A percentile compares a stretch with the other conserved stretches of the same genome.
Evolutionary conservation across 1,140 invertebrate species (phyloP).

Genomic region (Cherax quadricarinatus): DNA sequence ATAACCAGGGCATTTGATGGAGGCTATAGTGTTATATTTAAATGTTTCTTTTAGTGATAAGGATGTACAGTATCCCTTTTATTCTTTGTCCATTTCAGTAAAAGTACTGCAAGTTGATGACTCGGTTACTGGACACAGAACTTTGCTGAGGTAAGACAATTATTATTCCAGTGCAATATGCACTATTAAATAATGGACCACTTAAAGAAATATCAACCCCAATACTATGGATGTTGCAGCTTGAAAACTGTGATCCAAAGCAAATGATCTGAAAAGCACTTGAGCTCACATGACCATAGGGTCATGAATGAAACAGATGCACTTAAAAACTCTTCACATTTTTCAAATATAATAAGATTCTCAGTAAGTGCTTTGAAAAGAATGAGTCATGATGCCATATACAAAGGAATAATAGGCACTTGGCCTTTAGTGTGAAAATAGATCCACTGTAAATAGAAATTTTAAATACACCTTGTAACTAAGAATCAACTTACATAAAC

Average conservation of each 20-base stretch:
- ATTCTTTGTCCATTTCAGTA: background rate
- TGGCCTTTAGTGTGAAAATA: conserved; percentile 35
- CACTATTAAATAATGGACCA: conserved; percentile 3
- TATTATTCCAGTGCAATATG: conserved; percentile 12
- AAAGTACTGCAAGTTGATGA: background rate
- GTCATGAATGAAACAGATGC: background rate
- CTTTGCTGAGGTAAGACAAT: conserved; percentile 8
- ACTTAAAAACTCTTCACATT: background rate
- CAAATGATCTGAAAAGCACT: conserved; percentile 23
- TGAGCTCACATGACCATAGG: conserved; percentile 5
- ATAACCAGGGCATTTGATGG: conserved; percentile 19
- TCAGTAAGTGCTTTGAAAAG: background rate
- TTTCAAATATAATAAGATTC: background rate
- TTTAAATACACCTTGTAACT: conserved; percentile 31
- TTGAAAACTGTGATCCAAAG: conserved; percentile 2
- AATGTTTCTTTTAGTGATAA: background rate
- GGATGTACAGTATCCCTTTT: background rate
- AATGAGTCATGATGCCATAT: background rate
- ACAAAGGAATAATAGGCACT: background rate
- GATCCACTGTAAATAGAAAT: conserved; percentile 42
- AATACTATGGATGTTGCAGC: conserved; percentile 5
- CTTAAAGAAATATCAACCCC: background rate
- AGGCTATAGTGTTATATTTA: background rate
- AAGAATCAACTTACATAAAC: conserved; percentile 38
- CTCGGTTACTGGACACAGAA: background rate